phyloP scores from a whole-genome alignment of 2,113 vertebrate genomes.

The Atractosteus spatula region DNA sequence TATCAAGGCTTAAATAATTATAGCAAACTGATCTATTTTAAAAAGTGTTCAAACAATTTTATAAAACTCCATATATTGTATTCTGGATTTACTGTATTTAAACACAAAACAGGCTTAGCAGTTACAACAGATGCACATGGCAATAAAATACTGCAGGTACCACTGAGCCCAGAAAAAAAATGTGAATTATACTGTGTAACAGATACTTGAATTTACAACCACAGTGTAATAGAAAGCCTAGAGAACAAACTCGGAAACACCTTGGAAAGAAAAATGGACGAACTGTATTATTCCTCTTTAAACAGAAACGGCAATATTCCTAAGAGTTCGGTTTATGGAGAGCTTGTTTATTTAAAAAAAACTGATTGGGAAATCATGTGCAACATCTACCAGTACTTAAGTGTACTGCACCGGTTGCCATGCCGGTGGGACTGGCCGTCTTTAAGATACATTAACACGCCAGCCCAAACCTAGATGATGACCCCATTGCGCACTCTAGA shows the following conservation, averaged over 20 bases:
- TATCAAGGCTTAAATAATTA: constrained; percentile 62
- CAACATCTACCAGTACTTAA: background rate
- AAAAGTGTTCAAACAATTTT: background rate
- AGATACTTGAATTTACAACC: no score
- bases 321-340: background rate
- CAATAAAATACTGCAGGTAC: background rate
- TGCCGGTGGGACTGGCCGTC: constrained; percentile 4
- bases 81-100: background rate
- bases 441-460: background rate
- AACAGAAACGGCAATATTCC: background rate
- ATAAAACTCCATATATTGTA: background rate
- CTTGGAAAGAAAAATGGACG: background rate
- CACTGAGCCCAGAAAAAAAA: background rate
- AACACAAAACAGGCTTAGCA: background rate
- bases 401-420: background rate
- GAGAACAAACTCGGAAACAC: no score
- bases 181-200: background rate
- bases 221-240: no score
- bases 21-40: background rate
- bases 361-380: background rate
- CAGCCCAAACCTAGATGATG: no score
- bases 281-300: background rate
- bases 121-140: background rate
- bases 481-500: background rate
- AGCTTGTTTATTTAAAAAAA: background rate